A percentile compares a stretch with the other conserved stretches of the same genome.
Evolutionary conservation across 2,888 invertebrate genomes (phyloP).

Genomic region (Brachylomia viminalis): DNA sequence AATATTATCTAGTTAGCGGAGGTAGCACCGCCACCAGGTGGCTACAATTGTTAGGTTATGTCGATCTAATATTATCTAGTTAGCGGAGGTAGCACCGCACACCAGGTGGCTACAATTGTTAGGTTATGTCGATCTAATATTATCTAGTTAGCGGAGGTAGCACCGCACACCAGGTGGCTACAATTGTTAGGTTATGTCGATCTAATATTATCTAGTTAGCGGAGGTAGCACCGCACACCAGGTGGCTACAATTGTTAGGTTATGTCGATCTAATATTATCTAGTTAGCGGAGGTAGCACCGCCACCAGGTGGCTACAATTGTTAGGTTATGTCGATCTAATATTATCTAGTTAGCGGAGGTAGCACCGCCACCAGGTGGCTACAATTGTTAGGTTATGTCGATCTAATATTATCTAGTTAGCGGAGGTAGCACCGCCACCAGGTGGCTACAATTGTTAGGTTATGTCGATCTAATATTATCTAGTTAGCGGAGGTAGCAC

Average conservation of each 20-base stretch:
- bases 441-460: neutral
- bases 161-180: neutral
- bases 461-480: neutral
- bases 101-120: neutral
- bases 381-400: neutral
- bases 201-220: neutral
- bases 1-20: neutral
- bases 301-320: neutral
- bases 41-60: neutral
- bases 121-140: neutral
- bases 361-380: neutral
- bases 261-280: neutral
- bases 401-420: too few relatives aligned
- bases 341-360: neutral
- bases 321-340: neutral
- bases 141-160: neutral
- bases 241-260: neutral
- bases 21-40: neutral
- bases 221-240: neutral
- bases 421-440: neutral
- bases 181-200: neutral
- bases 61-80: too few relatives aligned
- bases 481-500: neutral
- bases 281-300: neutral
- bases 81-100: neutral